Evolutionary conservation across 2,888 invertebrate genomes (phyloP).

Genomic region (Torymus aiolomorphi): DNA sequence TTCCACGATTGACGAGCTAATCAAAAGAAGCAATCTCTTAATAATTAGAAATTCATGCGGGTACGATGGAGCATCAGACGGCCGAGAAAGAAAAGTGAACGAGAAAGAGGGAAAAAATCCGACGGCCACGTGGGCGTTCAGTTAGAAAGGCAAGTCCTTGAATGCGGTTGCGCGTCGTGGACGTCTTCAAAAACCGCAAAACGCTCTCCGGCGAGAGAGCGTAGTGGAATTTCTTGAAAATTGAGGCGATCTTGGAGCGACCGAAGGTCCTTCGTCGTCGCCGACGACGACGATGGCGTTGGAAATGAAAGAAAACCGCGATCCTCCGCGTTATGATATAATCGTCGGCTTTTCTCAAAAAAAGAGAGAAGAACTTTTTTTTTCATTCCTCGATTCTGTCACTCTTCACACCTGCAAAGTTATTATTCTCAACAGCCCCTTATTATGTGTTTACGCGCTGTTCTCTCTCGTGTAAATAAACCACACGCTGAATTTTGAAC

Average conservation of each 20-base stretch:
- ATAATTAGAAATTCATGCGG: constrained; percentile 35
- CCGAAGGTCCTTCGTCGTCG: constrained; percentile 64
- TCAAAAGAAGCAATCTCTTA: constrained; percentile 11
- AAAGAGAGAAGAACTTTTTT: background rate
- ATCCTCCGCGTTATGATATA: constrained; percentile 54
- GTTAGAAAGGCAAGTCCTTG: constrained; percentile 71
- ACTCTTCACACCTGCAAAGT: constrained; percentile 46
- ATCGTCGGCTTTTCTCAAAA: constrained; percentile 35
- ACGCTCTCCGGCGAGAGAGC: constrained; percentile 56
- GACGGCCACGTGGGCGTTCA: constrained; percentile 58
- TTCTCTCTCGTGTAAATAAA: constrained; percentile 10
- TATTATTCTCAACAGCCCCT: constrained; percentile 43
- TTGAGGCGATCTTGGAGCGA: constrained; percentile 63
- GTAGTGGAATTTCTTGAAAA: constrained; percentile 66
- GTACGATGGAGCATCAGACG: background rate
- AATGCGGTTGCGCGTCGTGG: constrained; percentile 65
- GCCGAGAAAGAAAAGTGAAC: constrained; percentile 34
- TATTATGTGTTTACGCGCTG: constrained; percentile 30
- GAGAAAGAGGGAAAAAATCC: constrained; percentile 38
- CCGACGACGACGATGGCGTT: background rate
- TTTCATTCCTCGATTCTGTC: constrained; percentile 18
- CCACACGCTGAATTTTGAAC: constrained; percentile 1
- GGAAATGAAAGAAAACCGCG: constrained; percentile 69
- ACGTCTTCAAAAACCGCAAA: constrained; percentile 69
- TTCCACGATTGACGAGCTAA: constrained; percentile 16